Evolutionary conservation across 2,888 invertebrate genomes (phyloP), one percentile per base, ranked within the genome.

Genomic region (Monoplex corrugatus): DNA sequence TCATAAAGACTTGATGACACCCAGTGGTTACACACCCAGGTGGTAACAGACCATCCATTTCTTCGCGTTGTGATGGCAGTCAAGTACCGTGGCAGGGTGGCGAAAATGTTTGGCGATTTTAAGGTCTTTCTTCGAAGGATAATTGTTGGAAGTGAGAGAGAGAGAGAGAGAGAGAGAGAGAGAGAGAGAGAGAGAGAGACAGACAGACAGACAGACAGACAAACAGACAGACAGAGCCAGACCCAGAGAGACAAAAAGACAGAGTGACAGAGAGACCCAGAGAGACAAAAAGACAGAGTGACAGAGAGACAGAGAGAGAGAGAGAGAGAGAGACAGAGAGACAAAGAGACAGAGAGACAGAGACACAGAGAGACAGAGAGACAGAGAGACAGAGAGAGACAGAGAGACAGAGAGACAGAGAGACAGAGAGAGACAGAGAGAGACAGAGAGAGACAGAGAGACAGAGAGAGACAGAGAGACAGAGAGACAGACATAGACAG

Each of bases 391-490:
- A 68, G 68, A 68, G 68, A 68, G 68, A 68, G 68, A 68, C 28
- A 68, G 68, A 68, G 68, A 68, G 68, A 68, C 28, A 68, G 68
- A 68, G 68, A 68, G 68, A 68, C 28, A 68, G 68, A 68, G 68
- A 68, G 68, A 68, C 28, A 68, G 68, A 68, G 68, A 23, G 16
- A 68, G 28, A 23, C 28, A 68, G 68, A 23, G 28, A 68, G 68
- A 68, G 68, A 68, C 10, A 68, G 68, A 68, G 68, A 68, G 68
- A 68, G 68, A 68, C 28, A 68, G 68, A 68, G 68, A 68, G 28
- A 68, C 28, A 23, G 68, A 68, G 68, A 23, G 68, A 68, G 28
- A 23, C 28, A 68, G 68, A 68, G 68, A 68, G 16, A 68, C 28
- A 68, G 68, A 68, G 16, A 68, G 68, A 68, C 28, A 68, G 28